Evolutionary conservation across 1,140 invertebrate genomes (phyloP).

Genomic region (Augochlora pura): DNA sequence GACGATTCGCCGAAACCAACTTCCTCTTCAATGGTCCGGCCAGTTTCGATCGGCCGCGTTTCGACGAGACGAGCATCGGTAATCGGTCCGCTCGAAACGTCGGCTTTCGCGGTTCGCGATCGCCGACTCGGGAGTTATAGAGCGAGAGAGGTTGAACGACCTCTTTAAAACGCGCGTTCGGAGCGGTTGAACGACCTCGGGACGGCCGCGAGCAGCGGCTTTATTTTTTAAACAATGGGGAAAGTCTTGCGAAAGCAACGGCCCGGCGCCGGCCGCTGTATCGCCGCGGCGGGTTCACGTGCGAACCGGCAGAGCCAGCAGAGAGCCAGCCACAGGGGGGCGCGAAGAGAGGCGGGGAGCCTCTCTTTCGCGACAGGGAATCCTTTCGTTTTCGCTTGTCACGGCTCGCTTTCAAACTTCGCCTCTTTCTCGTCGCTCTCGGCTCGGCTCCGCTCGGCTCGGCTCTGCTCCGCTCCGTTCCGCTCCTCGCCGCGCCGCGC

Average conservation of each 20-base stretch:
- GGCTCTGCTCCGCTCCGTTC: no score
- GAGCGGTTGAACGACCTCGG: slow-evolving; percentile 60
- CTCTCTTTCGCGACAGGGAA: slow-evolving; percentile 41
- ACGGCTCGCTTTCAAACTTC: slow-evolving; percentile 39
- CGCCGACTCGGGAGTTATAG: no score
- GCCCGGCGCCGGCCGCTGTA: slow-evolving; percentile 52
- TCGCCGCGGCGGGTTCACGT: slow-evolving; percentile 3
- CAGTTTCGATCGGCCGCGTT: neutral
- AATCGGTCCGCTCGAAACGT: neutral
- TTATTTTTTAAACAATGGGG: slow-evolving; percentile 76
- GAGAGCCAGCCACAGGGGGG: neutral
- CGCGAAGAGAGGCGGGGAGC: slow-evolving; percentile 6
- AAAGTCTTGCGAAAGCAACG: slow-evolving; percentile 76
- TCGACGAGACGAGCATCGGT: neutral
- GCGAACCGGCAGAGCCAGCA: slow-evolving; percentile 3
- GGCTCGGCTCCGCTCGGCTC: neutral
- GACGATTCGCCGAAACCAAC: no score
- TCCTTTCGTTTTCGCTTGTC: slow-evolving; percentile 71
- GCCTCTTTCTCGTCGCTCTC: neutral
- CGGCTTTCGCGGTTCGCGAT: no score
- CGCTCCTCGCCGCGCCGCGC: neutral
- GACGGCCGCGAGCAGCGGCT: slow-evolving; percentile 44
- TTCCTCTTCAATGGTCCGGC: neutral
- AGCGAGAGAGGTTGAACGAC: slow-evolving; percentile 48
- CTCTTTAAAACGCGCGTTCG: slow-evolving; percentile 50